Conservation (phyloP, 2,797 vertebrate genomes). For the Mus spretus region DNA sequence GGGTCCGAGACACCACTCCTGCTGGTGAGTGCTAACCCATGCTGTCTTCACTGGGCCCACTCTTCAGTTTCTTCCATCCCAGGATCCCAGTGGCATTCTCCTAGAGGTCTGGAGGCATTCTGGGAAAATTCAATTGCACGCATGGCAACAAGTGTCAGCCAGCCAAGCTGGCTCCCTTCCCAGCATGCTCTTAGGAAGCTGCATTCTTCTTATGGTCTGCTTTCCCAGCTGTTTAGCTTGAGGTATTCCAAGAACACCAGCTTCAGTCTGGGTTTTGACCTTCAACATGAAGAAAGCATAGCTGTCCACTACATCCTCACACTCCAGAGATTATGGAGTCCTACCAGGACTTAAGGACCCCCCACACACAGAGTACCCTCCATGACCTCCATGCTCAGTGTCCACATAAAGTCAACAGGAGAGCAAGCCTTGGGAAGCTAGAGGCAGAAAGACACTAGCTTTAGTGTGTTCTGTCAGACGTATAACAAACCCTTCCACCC, state of each 20-base stretch:
- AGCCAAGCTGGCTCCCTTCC: neutral
- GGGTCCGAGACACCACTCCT: neutral
- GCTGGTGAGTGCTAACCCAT: constrained; percentile 75
- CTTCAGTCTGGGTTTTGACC: constrained; percentile 13
- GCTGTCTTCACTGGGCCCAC: neutral
- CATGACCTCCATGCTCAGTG: neutral
- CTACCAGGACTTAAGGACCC: neutral
- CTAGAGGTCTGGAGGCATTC: constrained; percentile 39
- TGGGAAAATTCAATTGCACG: constrained; percentile 23
- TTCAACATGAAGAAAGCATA: constrained; percentile 25
- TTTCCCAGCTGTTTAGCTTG: neutral
- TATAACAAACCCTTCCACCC: neutral
- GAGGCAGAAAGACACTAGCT: neutral
- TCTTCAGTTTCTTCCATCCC: neutral
- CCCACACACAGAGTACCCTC: neutral
- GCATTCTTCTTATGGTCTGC: neutral
- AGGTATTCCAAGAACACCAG: constrained; percentile 40
- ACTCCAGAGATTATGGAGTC: constrained; percentile 38
- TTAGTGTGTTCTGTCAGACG: neutral
- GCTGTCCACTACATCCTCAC: neutral
- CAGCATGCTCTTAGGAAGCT: constrained; percentile 35
- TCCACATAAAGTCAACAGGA: neutral
- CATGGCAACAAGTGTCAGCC: neutral
- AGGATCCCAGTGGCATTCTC: neutral
- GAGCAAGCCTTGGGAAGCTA: neutral